phyloP scores from a whole-genome alignment of 2,797 vertebrate genomes.

The Anguilla obscura region DNA sequence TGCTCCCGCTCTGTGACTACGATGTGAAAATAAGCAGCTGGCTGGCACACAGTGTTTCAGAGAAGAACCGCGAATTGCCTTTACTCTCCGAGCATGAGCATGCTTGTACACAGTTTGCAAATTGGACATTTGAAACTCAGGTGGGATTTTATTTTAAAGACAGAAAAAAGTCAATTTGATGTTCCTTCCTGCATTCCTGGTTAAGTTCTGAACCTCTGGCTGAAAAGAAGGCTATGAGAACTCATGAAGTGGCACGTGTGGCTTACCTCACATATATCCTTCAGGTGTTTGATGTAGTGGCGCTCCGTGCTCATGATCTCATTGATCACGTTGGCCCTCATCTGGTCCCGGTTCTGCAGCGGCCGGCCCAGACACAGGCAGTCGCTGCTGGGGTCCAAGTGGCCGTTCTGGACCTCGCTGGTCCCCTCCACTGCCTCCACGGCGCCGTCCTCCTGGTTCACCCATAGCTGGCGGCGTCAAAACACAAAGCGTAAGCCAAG shows the following conservation, averaged over 20 bases:
- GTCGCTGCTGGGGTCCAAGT: slow-evolving; percentile 78
- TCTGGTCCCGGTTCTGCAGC: slow-evolving; percentile 86
- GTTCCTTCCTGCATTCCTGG: too few species aligned
- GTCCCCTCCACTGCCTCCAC: slow-evolving; percentile 74
- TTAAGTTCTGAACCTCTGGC: neutral
- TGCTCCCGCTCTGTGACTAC: too few species aligned
- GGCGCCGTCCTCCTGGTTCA: slow-evolving; percentile 81
- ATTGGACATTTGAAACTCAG: too few species aligned
- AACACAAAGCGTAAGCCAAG: slow-evolving; percentile 18
- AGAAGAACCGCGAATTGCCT: too few species aligned
- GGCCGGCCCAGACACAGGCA: slow-evolving; percentile 82
- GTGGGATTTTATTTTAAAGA: too few species aligned
- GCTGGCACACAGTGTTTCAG: too few species aligned
- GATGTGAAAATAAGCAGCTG: too few species aligned
- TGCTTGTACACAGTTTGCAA: too few species aligned
- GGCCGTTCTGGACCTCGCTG: slow-evolving; percentile 85
- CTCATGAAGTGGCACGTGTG: neutral
- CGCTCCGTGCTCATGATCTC: slow-evolving; percentile 90
- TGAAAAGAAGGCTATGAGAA: neutral
- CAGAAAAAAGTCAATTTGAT: too few species aligned
- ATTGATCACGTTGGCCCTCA: slow-evolving; percentile 89
- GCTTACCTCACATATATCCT: slow-evolving; percentile 84
- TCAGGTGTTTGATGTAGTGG: slow-evolving; percentile 87
- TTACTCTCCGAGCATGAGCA: too few species aligned
- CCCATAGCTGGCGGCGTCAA: slow-evolving; percentile 74